These are phyloP conservation scores for Magallana angulata DNA, from an alignment of 1,140 invertebrate genomes.

Conservation along the genomic window DNA sequence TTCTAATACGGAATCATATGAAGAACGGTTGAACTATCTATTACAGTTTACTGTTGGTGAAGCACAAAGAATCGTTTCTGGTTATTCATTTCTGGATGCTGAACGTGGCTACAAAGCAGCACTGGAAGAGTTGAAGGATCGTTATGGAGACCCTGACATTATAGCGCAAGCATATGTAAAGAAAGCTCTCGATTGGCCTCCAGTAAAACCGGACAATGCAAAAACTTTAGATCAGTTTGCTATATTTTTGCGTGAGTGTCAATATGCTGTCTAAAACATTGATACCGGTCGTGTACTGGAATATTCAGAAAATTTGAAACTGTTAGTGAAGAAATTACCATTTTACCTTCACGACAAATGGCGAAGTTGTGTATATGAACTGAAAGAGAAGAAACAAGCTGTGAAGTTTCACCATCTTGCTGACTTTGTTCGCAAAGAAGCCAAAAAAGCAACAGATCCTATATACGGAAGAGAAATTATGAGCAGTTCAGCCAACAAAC, in stretches of 20 bases:
- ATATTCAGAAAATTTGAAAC: conserved; percentile 48
- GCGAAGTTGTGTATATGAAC: conserved; percentile 50
- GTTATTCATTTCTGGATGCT: conserved; percentile 41
- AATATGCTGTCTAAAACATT: conserved; percentile 18
- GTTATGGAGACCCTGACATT: conserved; percentile 50
- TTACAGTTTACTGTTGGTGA: conserved; percentile 48
- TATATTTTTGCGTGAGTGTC: conserved; percentile 45
- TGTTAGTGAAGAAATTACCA: conserved; percentile 31
- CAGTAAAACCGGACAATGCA: conserved; percentile 46
- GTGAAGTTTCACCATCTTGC: conserved; percentile 47
- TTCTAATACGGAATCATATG: conserved; percentile 21
- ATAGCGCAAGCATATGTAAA: conserved; percentile 51
- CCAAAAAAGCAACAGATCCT: background rate
- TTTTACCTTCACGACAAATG: conserved; percentile 55
- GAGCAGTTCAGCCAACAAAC: background rate
- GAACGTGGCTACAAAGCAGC: conserved; percentile 41
- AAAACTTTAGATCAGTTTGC: conserved; percentile 52
- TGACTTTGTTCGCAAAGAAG: conserved; percentile 54
- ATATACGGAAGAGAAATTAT: conserved; percentile 52
- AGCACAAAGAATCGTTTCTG: conserved; percentile 40
- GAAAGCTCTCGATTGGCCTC: conserved; percentile 51
- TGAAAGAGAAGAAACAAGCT: background rate
- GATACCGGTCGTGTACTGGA: background rate
- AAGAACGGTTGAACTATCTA: conserved; percentile 47
- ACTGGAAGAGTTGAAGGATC: conserved; percentile 48